Percentiles rank a stretch among this genome's conserved stretches.
phyloP scores from a whole-genome alignment of 2,888 invertebrate genomes.

The Tachina fera region DNA sequence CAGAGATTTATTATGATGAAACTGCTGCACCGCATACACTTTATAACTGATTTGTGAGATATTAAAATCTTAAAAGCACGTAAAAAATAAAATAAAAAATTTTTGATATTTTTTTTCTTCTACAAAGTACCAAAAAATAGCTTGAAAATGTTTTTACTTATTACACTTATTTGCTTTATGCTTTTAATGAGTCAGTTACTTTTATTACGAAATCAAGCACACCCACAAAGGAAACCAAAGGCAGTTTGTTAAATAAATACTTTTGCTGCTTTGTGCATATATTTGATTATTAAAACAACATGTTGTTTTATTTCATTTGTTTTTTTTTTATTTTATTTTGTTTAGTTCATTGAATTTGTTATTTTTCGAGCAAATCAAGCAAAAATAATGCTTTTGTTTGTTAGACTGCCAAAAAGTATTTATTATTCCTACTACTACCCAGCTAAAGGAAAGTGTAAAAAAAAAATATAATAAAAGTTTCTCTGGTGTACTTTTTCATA shows the following conservation, averaged over 20 bases:
- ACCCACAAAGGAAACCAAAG: background rate
- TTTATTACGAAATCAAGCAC: constrained; percentile 16
- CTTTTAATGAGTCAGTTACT: constrained; percentile 52
- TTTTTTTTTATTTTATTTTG: constrained; percentile 29
- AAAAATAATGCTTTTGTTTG: constrained; percentile 61
- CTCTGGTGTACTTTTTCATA: background rate
- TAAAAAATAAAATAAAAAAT: constrained; percentile 9
- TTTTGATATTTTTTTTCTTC: constrained; percentile 1
- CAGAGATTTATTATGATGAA: constrained; percentile 64
- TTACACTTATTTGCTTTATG: background rate
- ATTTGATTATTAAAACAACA: constrained; percentile 27
- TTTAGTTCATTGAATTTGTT: constrained; percentile 59
- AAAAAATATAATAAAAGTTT: constrained; percentile 30
- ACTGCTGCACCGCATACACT: constrained; percentile 20
- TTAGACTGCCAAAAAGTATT: constrained; percentile 51
- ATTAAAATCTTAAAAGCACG: constrained; percentile 17
- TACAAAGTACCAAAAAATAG: background rate
- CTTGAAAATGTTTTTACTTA: constrained; percentile 8
- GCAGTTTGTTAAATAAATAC: background rate
- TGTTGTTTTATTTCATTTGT: constrained; percentile 2
- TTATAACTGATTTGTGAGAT: background rate
- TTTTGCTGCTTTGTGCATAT: background rate
- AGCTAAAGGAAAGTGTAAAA: background rate
- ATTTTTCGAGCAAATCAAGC: constrained; percentile 63
- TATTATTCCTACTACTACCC: constrained; percentile 11